A percentile compares a stretch with the other conserved stretches of the same genome.
These are phyloP conservation scores for Stictocephala bisonia DNA, from an alignment of 2,888 invertebrate genomes.

Conservation along the genomic window DNA sequence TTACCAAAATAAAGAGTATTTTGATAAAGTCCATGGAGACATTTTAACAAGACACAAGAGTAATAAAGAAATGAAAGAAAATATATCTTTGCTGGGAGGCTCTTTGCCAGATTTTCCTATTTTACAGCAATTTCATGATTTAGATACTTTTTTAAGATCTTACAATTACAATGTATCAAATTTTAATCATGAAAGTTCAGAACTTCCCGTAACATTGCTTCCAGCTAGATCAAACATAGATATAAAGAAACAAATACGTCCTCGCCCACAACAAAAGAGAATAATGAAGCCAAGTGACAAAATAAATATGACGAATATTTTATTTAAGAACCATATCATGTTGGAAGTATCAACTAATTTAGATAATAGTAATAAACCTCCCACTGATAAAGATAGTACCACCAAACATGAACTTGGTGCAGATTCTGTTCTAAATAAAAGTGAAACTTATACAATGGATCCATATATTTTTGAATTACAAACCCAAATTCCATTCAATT, in stretches of 20 bases:
- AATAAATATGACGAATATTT: too few species aligned
- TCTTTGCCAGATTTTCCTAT: conserved; percentile 56
- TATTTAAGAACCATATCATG: too few species aligned
- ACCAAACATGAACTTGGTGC: too few species aligned
- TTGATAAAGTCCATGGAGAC: neutral
- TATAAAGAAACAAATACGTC: conserved; percentile 73
- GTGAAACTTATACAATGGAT: too few species aligned
- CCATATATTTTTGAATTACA: too few species aligned
- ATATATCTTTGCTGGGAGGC: neutral
- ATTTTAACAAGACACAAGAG: conserved; percentile 17
- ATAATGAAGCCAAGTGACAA: too few species aligned
- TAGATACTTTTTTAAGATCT: conserved; percentile 53
- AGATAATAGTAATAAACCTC: too few species aligned
- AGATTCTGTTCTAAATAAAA: too few species aligned
- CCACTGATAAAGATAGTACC: too few species aligned
- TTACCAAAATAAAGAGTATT: neutral
- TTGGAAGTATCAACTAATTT: too few species aligned
- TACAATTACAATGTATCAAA: conserved; percentile 45
- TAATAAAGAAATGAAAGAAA: neutral
- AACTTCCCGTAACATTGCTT: conserved; percentile 72
- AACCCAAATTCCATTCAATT: too few species aligned
- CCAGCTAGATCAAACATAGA: conserved; percentile 86
- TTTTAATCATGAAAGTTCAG: conserved; percentile 75
- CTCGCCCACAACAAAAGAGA: conserved; percentile 49
- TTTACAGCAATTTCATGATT: conserved; percentile 57